These are phyloP conservation scores for Neodiprion pinetum DNA, from an alignment of 1,140 invertebrate species.

Conservation along the genomic window DNA sequence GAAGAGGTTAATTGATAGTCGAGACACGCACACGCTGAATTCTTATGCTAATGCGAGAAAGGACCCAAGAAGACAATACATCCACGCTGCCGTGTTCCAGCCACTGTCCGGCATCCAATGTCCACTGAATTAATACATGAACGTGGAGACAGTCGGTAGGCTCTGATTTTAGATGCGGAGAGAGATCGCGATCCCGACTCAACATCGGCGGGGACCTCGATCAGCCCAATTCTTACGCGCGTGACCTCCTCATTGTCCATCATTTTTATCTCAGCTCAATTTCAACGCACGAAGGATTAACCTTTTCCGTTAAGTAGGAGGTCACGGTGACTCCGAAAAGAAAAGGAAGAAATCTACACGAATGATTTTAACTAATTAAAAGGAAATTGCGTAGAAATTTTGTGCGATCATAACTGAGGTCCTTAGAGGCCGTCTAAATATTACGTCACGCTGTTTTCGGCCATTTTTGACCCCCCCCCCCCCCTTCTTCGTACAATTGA, in stretches of 20 bases:
- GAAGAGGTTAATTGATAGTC: conserved; percentile 43
- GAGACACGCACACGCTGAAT: conserved; percentile 54
- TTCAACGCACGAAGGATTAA: background rate
- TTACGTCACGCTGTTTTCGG: too few species aligned
- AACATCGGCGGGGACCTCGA: conserved; percentile 31
- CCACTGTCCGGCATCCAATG: conserved; percentile 41
- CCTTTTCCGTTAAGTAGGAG: too few species aligned
- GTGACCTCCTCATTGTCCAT: background rate
- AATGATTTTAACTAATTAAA: too few species aligned
- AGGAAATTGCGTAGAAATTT: too few species aligned
- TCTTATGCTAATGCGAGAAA: conserved; percentile 58
- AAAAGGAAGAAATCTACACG: too few species aligned
- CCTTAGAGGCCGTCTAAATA: too few species aligned
- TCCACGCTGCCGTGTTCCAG: conserved; percentile 20
- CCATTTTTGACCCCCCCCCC: too few species aligned
- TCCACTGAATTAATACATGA: conserved; percentile 51
- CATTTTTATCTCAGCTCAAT: background rate
- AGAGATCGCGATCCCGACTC: conserved; percentile 48
- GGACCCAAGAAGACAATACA: conserved; percentile 59
- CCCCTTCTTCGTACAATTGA: too few species aligned
- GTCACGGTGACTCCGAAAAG: too few species aligned
- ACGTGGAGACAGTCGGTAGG: conserved; percentile 43
- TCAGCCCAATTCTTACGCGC: background rate
- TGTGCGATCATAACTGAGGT: too few species aligned
- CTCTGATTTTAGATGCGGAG: conserved; percentile 55